phyloP scores from a whole-genome alignment of 2,113 vertebrate genomes.

The Cyphotilapia sp. region DNA sequence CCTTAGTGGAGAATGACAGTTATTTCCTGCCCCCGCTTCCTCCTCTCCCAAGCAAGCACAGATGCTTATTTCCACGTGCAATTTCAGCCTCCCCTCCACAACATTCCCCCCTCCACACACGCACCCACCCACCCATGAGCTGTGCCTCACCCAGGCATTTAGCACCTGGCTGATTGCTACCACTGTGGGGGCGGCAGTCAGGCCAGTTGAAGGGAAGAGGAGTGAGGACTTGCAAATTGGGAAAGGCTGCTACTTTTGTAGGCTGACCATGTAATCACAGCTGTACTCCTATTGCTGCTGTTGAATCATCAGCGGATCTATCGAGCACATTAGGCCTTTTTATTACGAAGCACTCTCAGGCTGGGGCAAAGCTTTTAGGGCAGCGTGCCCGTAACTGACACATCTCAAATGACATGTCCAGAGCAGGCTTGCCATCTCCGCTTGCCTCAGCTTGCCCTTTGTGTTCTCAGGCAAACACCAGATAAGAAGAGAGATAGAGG shows the following conservation, averaged over 20 bases:
- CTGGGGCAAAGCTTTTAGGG: slow-evolving; percentile 28
- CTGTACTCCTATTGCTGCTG: neutral
- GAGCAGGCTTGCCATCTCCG: slow-evolving; percentile 1
- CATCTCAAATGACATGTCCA: slow-evolving; percentile 50
- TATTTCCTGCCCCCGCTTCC: slow-evolving; percentile 65
- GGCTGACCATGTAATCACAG: slow-evolving; percentile 41
- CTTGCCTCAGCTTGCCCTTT: slow-evolving; percentile 42
- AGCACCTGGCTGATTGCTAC: slow-evolving; percentile 75
- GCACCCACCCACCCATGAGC: slow-evolving; percentile 22
- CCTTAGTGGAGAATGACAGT: slow-evolving; percentile 57
- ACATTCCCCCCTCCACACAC: neutral
- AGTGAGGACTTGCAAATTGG: slow-evolving; percentile 34
- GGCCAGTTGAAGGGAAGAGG: slow-evolving; percentile 17
- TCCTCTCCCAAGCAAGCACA: slow-evolving; percentile 55
- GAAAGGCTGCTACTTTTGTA: slow-evolving; percentile 44
- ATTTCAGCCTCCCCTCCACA: slow-evolving; percentile 8
- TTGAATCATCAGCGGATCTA: slow-evolving; percentile 15
- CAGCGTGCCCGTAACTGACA: slow-evolving; percentile 35
- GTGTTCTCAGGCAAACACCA: slow-evolving; percentile 17
- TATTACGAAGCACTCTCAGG: neutral
- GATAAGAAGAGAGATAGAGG: neutral
- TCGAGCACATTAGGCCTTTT: neutral
- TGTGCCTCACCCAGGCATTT: slow-evolving; percentile 62
- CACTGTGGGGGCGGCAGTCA: slow-evolving; percentile 27
- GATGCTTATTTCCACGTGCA: slow-evolving; percentile 67